Base-by-base conservation (phyloP, 2,888 invertebrate species). In the Idaea straminata region DNA sequence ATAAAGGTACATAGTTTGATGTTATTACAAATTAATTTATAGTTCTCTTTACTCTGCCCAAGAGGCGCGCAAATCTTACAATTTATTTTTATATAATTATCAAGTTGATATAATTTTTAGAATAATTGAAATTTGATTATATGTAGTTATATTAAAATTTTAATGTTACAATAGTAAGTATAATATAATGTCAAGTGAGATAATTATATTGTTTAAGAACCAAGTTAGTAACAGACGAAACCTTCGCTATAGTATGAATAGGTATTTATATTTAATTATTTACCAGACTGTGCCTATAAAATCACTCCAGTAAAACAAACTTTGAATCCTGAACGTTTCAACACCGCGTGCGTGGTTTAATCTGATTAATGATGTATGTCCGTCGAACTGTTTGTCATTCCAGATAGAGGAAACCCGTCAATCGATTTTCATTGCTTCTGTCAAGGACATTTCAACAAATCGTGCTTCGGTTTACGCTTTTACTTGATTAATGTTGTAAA, bases 331-430 rank as follows among this genome's bases (percentile, higher is more conserved):
- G 64, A 35, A 62, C 67, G 16, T 68, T 69, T 64, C 57, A 13
- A 47, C 47, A 47, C 47, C 62, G 66, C 66, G 69, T 64, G 68
- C 72, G 64, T 72, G 70, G 70, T 73, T 72, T 68, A 68, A 65
- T 69, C 69, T 73, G 72, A 73, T 73, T 70, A 73, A 73, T 72
- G 70, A 66, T 62, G 64, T 62, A 65, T 25, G 65, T 59, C 61
- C 36, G 25, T 64, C 38, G 64, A 62, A 60, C 59, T 64, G 64
- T 64, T 68, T 65, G 65, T 65, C 69, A 67, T 69, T 70, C 60
- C 15, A 25, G 59, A 59, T 58, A 58, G 15, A 16, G 58, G n/a
- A 58, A 58, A 58, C n/a, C 16, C 15, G 58, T 58, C 58, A 58
- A 58, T 58, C 58, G n/a, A 58, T 58, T 58, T 15, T 15, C 58